Base-by-base conservation (phyloP, 2,888 invertebrate genomes). In the Drosophila fulvimacula region DNA sequence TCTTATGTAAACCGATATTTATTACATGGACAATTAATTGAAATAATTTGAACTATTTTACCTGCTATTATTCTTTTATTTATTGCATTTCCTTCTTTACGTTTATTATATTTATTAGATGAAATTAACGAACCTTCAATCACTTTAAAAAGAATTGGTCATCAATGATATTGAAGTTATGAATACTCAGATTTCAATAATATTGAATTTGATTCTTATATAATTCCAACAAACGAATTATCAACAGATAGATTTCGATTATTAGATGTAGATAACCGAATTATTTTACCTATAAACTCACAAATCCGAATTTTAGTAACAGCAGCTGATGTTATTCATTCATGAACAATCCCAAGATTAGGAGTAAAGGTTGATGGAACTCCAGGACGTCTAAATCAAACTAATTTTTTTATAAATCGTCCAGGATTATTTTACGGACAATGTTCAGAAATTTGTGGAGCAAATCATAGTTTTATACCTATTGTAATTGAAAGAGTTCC, bases 1-100 rank as follows among this genome's bases (percentile, higher is more conserved):
- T 93, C 93, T 89, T 94, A 92, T 90, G 93, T 93, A 89, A 94
- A 95, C 89, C 94, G 94, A 90, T 93, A 92, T 86, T 86, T 95
- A 90, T 76, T 95, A 87, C 93, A 94, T 91, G 93, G 93, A 0
- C 94, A 95, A 93, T 57, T 80, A 66, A 94, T 95, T 93, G 95
- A 95, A 94, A 89, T 94, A 92, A 94, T 95, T 93, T 95, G 94
- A 94, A 95, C 94, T 19, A 93, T 94, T 88, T 72, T 94, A 56
- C 95, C 95, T 5, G 94, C 94, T 57, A 92, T 95, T 89, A 93
- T 94, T 80, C 92, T 95, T 93, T 92, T 95, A 93, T 94, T 94
- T 93, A 94, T 95, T 93, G 94, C 94, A 0, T 76, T 95, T 36
- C 46, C 95, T 0, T 95, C 95, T 0, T 79, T 95, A 81, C 94